Evolutionary conservation across 2,888 invertebrate genomes (phyloP).

Genomic region (Ochlodes sylvanus): DNA sequence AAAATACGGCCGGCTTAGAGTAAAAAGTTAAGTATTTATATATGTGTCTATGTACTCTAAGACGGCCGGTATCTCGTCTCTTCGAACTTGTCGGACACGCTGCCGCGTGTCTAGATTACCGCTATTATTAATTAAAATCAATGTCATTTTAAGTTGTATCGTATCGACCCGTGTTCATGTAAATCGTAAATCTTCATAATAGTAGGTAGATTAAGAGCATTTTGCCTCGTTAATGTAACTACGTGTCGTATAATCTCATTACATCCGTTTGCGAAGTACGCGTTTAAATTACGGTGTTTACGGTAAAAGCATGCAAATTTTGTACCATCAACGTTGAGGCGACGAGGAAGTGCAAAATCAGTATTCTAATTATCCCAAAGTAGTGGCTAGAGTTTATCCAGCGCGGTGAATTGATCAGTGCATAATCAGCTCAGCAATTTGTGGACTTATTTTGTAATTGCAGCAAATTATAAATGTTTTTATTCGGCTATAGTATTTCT

Average conservation of each 20-base stretch:
- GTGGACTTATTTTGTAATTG: too few relatives aligned
- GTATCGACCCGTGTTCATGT: background rate
- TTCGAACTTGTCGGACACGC: too few relatives aligned
- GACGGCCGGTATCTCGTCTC: too few relatives aligned
- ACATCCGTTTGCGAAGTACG: conserved; percentile 17
- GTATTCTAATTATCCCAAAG: conserved; percentile 22
- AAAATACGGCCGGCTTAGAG: too few relatives aligned
- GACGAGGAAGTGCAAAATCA: conserved; percentile 1
- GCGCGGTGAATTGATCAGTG: background rate
- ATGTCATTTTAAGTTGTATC: background rate
- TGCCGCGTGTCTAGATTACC: too few relatives aligned
- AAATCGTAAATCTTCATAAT: conserved; percentile 1
- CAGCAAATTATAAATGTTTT: too few relatives aligned
- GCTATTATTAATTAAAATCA: background rate
- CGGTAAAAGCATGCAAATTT: conserved; percentile 24
- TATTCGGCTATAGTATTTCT: too few relatives aligned
- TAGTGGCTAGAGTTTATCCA: background rate
- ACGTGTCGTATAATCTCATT: conserved; percentile 24
- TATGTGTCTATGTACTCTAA: too few relatives aligned
- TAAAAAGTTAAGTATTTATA: too few relatives aligned
- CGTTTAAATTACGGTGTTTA: conserved; percentile 18
- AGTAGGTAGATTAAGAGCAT: conserved; percentile 4
- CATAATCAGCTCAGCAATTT: too few relatives aligned
- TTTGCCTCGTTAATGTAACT: conserved; percentile 11
- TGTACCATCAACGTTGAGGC: conserved; percentile 4